A percentile compares a stretch with the other conserved stretches of the same genome.
Evolutionary conservation across 2,888 invertebrate species (phyloP).

Genomic region (Clunio marinus): DNA sequence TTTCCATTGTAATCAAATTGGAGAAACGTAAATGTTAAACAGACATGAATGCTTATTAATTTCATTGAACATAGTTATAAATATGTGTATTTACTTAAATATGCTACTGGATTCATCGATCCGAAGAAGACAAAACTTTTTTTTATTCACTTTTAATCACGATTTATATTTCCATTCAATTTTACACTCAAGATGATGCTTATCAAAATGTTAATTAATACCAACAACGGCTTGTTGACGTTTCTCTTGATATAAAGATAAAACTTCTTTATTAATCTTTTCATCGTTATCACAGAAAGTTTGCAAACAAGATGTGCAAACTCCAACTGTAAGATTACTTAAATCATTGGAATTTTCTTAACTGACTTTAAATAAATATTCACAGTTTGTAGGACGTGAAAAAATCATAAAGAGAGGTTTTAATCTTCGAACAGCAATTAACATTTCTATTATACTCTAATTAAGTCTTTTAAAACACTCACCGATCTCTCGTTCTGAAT

Average conservation of each 20-base stretch:
- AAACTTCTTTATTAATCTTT: no score
- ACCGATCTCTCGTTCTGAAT: constrained; percentile 34
- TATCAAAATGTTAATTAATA: no score
- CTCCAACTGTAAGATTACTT: no score
- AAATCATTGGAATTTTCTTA: no score
- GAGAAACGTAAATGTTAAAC: background rate
- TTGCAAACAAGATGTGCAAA: no score
- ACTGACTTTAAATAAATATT: no score
- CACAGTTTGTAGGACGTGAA: background rate
- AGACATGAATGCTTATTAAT: constrained; percentile 6
- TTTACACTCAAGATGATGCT: no score
- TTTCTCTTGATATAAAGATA: no score
- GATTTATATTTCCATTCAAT: no score
- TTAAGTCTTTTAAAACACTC: background rate
- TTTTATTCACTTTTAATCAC: background rate
- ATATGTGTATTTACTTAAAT: background rate
- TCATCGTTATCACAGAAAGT: no score
- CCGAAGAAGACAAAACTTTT: background rate
- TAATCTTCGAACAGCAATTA: background rate
- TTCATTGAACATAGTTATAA: background rate
- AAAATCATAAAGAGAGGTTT: background rate
- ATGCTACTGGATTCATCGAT: background rate
- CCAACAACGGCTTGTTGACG: no score
- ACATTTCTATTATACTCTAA: no score
- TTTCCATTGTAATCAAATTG: background rate